Conservation (phyloP, 2,113 vertebrate genomes). For the Serinus canaria region DNA sequence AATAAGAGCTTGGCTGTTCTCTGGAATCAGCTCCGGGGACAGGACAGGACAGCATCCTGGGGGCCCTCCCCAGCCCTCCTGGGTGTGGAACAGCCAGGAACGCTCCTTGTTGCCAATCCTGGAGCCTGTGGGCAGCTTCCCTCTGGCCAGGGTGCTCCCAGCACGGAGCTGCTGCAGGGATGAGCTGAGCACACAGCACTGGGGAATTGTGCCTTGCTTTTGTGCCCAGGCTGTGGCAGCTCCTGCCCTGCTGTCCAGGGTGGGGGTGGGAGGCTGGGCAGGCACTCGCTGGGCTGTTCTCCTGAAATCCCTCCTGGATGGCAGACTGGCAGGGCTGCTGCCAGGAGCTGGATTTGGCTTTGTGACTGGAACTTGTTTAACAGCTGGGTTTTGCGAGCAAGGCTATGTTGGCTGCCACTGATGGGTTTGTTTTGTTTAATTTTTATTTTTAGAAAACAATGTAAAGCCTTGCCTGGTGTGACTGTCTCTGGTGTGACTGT, state of each 20-base stretch:
- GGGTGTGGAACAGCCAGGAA: not conserved
- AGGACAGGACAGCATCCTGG: not conserved
- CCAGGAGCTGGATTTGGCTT: not conserved
- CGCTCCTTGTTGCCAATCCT: not conserved
- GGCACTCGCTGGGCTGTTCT: fast-evolving
- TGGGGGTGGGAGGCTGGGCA: not conserved
- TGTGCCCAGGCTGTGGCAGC: not conserved
- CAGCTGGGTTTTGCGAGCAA: not conserved
- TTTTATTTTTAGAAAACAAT: not conserved
- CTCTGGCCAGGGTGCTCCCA: not conserved
- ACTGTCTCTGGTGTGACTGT: not conserved
- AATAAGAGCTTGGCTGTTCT: not conserved
- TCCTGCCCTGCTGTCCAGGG: not conserved
- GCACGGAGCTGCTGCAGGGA: not conserved
- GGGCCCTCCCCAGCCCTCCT: not conserved
- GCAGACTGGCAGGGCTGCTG: not conserved
- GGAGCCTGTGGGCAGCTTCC: not conserved
- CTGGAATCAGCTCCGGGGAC: not conserved
- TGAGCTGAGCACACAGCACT: not conserved
- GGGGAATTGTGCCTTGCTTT: not conserved
- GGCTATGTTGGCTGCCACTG: not conserved
- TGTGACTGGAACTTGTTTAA: not conserved
- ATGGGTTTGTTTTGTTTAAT: not conserved
- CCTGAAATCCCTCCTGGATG: not conserved
- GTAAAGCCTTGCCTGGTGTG: not conserved